These are phyloP conservation scores for Grammomys dolichurus DNA, from an alignment of 2,113 vertebrate species.

Conservation along the genomic window DNA sequence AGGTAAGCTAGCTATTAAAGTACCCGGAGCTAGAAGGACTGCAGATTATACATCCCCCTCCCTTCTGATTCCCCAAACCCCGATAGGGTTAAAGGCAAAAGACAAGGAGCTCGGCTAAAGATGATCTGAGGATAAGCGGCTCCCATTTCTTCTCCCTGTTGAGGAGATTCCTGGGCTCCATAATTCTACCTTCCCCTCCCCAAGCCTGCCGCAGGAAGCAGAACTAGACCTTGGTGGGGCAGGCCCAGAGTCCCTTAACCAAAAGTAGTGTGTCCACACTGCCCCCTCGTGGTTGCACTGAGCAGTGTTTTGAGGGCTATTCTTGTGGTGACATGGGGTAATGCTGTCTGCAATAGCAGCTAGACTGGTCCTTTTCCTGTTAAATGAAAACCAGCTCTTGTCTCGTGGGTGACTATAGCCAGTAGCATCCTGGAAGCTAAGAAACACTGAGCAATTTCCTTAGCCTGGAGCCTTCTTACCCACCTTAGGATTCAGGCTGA, in stretches of 20 bases:
- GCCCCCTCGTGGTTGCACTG: not conserved
- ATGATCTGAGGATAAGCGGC: not conserved
- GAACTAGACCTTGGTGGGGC: not conserved
- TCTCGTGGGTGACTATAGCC: not conserved
- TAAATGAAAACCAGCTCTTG: not conserved
- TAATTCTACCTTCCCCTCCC: not conserved
- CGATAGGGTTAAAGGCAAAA: not conserved
- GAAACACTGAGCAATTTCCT: not conserved
- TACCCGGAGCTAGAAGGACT: not conserved
- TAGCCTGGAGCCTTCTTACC: constrained; percentile 8
- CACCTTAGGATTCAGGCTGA: constrained; percentile 83
- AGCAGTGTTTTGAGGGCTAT: not conserved
- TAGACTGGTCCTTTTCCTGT: not conserved
- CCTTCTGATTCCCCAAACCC: not conserved
- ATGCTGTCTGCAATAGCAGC: not conserved
- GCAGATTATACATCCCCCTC: not conserved
- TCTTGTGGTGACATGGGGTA: not conserved
- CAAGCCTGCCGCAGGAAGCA: not conserved
- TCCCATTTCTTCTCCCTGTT: not conserved
- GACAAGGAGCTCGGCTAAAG: not conserved
- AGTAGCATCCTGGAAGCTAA: not conserved
- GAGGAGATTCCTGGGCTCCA: too few species aligned
- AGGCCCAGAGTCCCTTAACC: not conserved
- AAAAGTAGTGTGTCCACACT: not conserved
- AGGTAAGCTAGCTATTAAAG: not conserved